phyloP scores from a whole-genome alignment of 2,888 invertebrate species.

The Conops quadrifasciatus region DNA sequence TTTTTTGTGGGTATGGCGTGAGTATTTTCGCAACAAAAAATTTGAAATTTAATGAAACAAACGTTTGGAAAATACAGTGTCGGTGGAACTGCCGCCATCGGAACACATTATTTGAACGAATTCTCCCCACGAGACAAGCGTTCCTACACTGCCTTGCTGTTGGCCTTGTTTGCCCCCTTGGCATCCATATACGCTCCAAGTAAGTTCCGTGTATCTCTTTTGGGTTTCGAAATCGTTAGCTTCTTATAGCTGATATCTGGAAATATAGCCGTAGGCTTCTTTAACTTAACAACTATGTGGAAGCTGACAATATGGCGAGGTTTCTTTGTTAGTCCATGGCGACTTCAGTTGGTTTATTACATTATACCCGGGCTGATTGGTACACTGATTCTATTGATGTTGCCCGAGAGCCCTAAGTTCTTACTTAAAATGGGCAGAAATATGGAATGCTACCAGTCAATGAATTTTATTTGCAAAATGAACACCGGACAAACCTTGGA shows the following conservation, averaged over 20 bases:
- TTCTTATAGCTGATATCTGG: background rate
- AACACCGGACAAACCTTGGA: constrained; percentile 42
- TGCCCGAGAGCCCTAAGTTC: constrained; percentile 53
- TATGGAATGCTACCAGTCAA: constrained; percentile 36
- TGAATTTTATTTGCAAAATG: constrained; percentile 47
- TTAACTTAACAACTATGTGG: constrained; percentile 41
- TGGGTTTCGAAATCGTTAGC: background rate
- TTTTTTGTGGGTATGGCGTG: constrained; percentile 51
- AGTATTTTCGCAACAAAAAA: constrained; percentile 34
- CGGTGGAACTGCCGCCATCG: constrained; percentile 48
- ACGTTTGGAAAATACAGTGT: constrained; percentile 41
- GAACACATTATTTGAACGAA: constrained; percentile 49
- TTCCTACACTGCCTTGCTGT: constrained; percentile 44
- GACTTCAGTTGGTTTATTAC: constrained; percentile 44
- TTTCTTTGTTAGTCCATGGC: constrained; percentile 47
- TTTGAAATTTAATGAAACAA: background rate
- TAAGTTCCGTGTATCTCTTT: background rate
- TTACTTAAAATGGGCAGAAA: constrained; percentile 44
- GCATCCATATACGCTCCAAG: constrained; percentile 49
- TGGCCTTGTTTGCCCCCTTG: constrained; percentile 51
- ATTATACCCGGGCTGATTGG: constrained; percentile 48
- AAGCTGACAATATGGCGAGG: constrained; percentile 34
- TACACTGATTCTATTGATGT: constrained; percentile 42
- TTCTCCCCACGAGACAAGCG: constrained; percentile 47
- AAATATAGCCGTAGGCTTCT: constrained; percentile 38